Evolutionary conservation across 2,113 vertebrate genomes (phyloP).

Genomic region (Todiramphus saurophagus): DNA sequence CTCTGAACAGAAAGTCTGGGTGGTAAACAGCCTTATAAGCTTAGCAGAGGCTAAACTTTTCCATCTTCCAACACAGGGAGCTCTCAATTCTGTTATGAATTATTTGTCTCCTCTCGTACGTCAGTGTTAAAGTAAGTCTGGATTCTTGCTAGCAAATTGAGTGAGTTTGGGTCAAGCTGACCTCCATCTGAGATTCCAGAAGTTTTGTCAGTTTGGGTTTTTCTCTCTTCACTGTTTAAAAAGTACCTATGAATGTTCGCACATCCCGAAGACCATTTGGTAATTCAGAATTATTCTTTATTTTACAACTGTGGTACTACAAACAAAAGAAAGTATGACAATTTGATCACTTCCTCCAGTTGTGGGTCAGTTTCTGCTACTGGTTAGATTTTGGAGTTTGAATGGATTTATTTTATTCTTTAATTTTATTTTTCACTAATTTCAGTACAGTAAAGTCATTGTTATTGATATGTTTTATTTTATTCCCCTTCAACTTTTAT

Average conservation of each 20-base stretch:
- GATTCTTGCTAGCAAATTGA: background rate
- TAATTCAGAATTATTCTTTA: background rate
- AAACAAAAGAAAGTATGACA: background rate
- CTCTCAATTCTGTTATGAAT: background rate
- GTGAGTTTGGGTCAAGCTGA: slow-evolving; percentile 56
- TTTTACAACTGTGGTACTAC: background rate
- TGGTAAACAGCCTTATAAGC: slow-evolving; percentile 17
- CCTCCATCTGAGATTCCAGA: slow-evolving; percentile 28
- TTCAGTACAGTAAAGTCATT: slow-evolving; percentile 1
- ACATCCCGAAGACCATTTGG: background rate
- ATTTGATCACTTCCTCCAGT: background rate
- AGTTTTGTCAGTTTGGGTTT: background rate
- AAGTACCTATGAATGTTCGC: background rate
- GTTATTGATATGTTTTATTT: background rate
- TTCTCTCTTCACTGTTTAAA: background rate
- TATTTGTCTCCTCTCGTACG: background rate
- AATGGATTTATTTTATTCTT: background rate
- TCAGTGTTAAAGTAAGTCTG: background rate
- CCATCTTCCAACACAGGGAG: background rate
- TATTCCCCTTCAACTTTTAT: slow-evolving; percentile 49
- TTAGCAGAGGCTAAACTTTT: slow-evolving; percentile 34
- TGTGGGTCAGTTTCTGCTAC: background rate
- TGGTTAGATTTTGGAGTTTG: background rate
- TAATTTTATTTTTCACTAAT: background rate
- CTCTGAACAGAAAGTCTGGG: slow-evolving; percentile 2